Evolutionary conservation across 2,888 invertebrate genomes (phyloP).

Genomic region (Resseliella maxima): DNA sequence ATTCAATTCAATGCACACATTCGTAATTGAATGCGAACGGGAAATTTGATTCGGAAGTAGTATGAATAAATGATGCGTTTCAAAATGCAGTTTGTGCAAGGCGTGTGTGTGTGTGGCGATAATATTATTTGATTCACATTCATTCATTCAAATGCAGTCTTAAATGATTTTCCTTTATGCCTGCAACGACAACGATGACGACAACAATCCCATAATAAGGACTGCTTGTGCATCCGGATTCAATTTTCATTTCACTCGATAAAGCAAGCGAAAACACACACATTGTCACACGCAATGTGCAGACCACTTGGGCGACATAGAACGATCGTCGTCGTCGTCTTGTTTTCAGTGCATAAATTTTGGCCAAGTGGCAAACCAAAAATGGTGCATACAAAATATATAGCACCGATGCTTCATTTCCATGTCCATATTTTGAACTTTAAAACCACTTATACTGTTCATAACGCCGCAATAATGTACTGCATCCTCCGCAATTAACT

Average conservation of each 20-base stretch:
- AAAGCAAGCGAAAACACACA: neutral
- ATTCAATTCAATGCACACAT: constrained; percentile 24
- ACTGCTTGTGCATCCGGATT: constrained; percentile 29
- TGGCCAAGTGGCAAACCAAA: constrained; percentile 43
- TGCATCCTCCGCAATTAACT: constrained; percentile 54
- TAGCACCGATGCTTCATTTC: neutral
- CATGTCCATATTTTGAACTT: neutral
- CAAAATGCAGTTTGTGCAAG: neutral
- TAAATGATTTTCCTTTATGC: constrained; percentile 32
- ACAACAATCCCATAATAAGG: neutral
- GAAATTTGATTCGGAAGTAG: constrained; percentile 51
- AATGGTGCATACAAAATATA: neutral
- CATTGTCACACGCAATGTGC: neutral
- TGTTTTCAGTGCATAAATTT: constrained; percentile 11
- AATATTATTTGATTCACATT: neutral
- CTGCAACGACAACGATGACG: neutral
- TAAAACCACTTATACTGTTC: neutral
- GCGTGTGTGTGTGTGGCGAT: neutral
- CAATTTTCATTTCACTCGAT: constrained; percentile 15
- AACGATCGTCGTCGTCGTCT: neutral
- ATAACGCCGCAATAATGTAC: constrained; percentile 43
- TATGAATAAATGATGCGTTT: constrained; percentile 48
- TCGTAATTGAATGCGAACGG: constrained; percentile 10
- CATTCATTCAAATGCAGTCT: neutral
- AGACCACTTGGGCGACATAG: neutral